Evolutionary conservation across 2,888 invertebrate genomes (phyloP).

Genomic region (Limnephilus marmoratus): DNA sequence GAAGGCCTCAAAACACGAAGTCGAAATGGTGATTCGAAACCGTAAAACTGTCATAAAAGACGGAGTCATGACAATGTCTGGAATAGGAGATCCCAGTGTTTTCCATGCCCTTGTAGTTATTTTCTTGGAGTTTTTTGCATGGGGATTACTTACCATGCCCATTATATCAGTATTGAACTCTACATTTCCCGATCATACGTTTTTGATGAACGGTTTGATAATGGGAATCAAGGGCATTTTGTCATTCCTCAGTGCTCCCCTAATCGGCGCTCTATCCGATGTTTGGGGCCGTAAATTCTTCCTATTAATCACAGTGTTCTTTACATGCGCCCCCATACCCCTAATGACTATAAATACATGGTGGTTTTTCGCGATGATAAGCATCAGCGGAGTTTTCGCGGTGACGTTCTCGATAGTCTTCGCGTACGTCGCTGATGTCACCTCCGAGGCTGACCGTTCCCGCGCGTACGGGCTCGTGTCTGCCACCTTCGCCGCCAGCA

Average conservation of each 20-base stretch:
- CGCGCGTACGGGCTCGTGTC: conserved; percentile 98
- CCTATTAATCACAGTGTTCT: conserved; percentile 97
- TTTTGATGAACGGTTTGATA: conserved; percentile 99
- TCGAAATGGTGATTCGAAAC: conserved; percentile 92
- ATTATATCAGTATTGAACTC: conserved; percentile 96
- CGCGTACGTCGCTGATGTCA: conserved; percentile 99
- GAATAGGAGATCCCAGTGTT: conserved; percentile 96
- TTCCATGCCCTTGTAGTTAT: conserved; percentile 99
- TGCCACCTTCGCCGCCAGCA: conserved; percentile 98
- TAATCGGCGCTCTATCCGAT: conserved; percentile 98
- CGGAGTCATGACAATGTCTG: conserved; percentile 91
- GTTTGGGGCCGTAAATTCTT: conserved; percentile 99
- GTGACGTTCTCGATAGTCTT: conserved; percentile 99
- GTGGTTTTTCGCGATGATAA: conserved; percentile 99
- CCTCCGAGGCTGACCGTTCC: conserved; percentile 96
- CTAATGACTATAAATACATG: conserved; percentile 99
- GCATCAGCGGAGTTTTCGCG: conserved; percentile 98
- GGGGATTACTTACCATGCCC: conserved; percentile 99
- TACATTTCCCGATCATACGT: conserved; percentile 99
- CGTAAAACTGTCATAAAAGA: conserved; percentile 92
- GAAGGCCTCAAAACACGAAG: conserved; percentile 89
- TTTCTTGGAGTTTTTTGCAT: conserved; percentile 99
- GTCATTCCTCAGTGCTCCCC: conserved; percentile 97
- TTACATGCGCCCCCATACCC: conserved; percentile 99
- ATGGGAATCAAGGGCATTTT: conserved; percentile 99